Conservation (phyloP, 2,113 vertebrate genomes). For the Calyptommatus sinebrachiatus region DNA sequence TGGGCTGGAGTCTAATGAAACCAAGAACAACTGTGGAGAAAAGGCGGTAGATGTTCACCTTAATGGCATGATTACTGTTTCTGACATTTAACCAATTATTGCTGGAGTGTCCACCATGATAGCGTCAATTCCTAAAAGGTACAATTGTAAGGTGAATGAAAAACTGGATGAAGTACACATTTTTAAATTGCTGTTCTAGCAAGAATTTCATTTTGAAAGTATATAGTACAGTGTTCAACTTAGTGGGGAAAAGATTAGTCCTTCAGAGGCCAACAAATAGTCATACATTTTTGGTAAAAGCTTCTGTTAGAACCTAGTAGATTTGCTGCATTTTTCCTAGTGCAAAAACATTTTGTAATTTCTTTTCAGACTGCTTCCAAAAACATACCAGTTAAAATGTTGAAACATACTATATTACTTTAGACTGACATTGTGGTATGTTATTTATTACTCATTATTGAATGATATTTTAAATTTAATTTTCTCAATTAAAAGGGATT, state of each 20-base stretch:
- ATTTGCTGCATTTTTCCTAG: too few species aligned
- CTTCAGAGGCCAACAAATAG: too few species aligned
- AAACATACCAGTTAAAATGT: too few species aligned
- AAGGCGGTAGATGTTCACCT: neutral
- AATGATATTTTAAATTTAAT: too few species aligned
- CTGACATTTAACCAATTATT: conserved; percentile 4
- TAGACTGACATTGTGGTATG: too few species aligned
- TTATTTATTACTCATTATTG: too few species aligned
- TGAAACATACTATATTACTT: too few species aligned
- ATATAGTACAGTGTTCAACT: neutral
- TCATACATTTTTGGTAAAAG: too few species aligned
- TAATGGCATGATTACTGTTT: neutral
- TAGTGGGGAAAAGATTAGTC: neutral
- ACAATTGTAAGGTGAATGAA: neutral
- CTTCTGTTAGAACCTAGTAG: too few species aligned
- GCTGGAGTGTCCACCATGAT: conserved; percentile 13
- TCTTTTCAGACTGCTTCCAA: too few species aligned
- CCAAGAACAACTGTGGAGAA: neutral
- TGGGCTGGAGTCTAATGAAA: neutral
- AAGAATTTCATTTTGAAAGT: conserved; percentile 1
- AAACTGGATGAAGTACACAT: conserved; percentile 1
- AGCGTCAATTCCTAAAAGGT: conserved; percentile 14
- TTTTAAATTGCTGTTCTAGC: conserved; percentile 18
- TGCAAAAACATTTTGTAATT: too few species aligned
- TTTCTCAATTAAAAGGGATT: too few species aligned